These are phyloP conservation scores for Serinus canaria DNA, from an alignment of 2,113 vertebrate species.

Conservation along the genomic window DNA sequence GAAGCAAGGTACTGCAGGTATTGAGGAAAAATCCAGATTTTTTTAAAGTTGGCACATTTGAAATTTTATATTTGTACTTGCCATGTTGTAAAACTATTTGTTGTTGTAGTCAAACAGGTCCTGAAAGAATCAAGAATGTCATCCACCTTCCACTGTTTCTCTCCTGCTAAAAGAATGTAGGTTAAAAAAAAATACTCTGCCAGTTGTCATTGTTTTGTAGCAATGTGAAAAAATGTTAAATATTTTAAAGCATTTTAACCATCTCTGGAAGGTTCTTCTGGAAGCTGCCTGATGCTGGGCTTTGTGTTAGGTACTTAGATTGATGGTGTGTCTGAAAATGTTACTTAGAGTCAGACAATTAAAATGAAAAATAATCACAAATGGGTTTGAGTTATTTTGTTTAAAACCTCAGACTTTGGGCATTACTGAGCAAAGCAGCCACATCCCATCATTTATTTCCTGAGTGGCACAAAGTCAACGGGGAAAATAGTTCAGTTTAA, in stretches of 20 bases:
- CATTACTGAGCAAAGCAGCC: background rate
- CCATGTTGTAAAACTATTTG: background rate
- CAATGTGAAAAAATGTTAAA: background rate
- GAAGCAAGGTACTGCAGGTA: conserved; percentile 21
- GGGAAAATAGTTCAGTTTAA: background rate
- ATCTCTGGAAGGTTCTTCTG: background rate
- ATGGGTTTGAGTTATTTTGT: background rate
- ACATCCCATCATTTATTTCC: background rate
- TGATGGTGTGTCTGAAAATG: background rate
- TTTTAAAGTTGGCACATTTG: background rate
- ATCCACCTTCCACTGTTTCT: background rate
- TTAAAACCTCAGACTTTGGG: background rate
- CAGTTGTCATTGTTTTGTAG: background rate
- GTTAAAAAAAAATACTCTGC: background rate
- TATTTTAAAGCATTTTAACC: conserved; percentile 22
- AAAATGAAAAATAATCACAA: background rate
- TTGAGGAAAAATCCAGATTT: background rate
- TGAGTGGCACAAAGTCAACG: background rate
- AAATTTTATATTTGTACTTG: conserved; percentile 44
- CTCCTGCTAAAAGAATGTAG: background rate
- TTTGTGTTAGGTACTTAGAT: background rate
- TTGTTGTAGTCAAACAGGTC: background rate
- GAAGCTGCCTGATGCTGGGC: background rate
- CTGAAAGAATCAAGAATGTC: background rate
- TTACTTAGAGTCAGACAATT: background rate